Evolutionary conservation across 2,113 vertebrate species (phyloP).

Genomic region (Paraplagusia blochii): DNA sequence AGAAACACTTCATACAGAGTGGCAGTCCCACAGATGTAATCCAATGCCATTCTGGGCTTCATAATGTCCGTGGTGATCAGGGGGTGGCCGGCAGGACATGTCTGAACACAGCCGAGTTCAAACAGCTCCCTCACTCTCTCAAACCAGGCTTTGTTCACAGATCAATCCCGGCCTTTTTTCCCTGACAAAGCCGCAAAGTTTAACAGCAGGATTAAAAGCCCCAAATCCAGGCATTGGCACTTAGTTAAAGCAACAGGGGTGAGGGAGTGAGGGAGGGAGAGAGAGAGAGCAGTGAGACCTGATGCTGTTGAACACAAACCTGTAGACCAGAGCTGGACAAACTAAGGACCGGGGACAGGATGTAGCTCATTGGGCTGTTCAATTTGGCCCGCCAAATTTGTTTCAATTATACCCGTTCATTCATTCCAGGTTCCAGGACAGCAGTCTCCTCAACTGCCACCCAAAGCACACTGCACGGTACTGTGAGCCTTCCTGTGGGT

Average conservation of each 20-base stretch:
- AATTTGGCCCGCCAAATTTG: no score
- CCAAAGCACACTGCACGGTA: no score
- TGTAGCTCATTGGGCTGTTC: no score
- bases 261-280: constrained; percentile 25
- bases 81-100: constrained; percentile 74
- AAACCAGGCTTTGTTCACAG: constrained; percentile 79
- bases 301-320: constrained; percentile 34
- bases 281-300: constrained; percentile 44
- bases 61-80: constrained; percentile 77
- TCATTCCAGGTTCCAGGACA: no score
- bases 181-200: constrained; percentile 77
- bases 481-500: no score
- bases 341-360: neutral
- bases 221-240: constrained; percentile 73
- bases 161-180: constrained; percentile 72
- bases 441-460: no score
- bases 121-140: constrained; percentile 76
- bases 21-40: constrained; percentile 81
- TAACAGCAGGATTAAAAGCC: constrained; percentile 80
- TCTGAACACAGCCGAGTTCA: constrained; percentile 78
- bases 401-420: no score
- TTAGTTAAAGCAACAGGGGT: constrained; percentile 73
- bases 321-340: constrained; percentile 41
- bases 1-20: constrained; percentile 81
- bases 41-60: constrained; percentile 82